A percentile compares a stretch with the other conserved stretches of the same genome.
Evolutionary conservation across 37 sponge, comb jelly and placozoan species (phyloP).

Genomic region (Oopsacas minuta): DNA sequence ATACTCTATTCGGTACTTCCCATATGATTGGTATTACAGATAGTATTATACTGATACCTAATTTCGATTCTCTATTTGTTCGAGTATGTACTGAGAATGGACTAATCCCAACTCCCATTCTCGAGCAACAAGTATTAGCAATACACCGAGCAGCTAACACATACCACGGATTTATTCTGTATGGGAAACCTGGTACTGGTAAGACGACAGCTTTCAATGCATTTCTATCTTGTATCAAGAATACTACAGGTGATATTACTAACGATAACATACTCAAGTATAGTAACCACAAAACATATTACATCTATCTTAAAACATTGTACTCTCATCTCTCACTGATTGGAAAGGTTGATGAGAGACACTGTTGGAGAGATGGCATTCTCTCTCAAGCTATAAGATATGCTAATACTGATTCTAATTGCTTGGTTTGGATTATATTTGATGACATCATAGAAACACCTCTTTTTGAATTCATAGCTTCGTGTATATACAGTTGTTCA

Average conservation of each 20-base stretch:
- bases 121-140: neutral
- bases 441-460: neutral
- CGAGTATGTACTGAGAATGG: neutral
- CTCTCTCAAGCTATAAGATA: neutral
- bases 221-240: neutral
- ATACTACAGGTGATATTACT: constrained; percentile 4
- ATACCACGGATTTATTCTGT: neutral
- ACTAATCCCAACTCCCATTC: neutral
- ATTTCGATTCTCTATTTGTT: neutral
- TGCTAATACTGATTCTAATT: neutral
- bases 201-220: neutral
- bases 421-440: neutral
- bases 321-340: neutral
- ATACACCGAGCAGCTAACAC: constrained; percentile 13
- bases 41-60: neutral
- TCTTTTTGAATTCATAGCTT: neutral
- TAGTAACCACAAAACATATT: neutral
- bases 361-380: neutral
- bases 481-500: neutral
- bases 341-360: neutral
- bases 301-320: neutral
- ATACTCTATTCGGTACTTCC: neutral
- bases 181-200: neutral
- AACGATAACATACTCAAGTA: neutral
- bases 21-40: neutral